Percentiles rank a stretch among this genome's conserved stretches.
Conservation (phyloP, 2,113 vertebrate genomes). For the Labeo rohita region DNA sequence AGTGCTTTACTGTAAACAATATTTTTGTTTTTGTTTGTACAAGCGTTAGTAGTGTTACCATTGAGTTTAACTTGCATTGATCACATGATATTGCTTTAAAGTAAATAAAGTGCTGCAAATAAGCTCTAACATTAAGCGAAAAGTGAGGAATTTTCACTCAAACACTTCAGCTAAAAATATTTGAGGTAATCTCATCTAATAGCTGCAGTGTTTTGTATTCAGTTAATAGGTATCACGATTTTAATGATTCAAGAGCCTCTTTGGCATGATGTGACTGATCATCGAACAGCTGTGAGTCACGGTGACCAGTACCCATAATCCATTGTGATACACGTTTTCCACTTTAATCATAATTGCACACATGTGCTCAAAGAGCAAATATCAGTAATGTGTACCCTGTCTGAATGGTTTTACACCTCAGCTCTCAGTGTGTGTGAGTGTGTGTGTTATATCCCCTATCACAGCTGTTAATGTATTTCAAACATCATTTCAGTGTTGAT, state of each 20-base stretch:
- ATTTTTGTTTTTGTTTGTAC: background rate
- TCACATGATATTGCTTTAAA: background rate
- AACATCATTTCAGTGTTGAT: constrained; percentile 65
- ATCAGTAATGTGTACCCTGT: constrained; percentile 42
- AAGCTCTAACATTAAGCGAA: background rate
- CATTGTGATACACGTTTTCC: constrained; percentile 41
- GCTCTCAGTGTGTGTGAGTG: constrained; percentile 26
- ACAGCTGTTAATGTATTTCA: constrained; percentile 62
- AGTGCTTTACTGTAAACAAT: background rate
- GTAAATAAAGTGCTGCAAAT: background rate
- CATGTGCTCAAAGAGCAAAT: constrained; percentile 49
- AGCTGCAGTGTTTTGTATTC: constrained; percentile 9
- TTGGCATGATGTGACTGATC: constrained; percentile 23
- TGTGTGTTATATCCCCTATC: constrained; percentile 50
- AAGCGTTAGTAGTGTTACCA: background rate
- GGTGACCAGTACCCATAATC: constrained; percentile 44
- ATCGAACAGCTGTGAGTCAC: constrained; percentile 34
- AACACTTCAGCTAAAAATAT: background rate
- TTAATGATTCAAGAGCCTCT: background rate
- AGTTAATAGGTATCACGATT: constrained; percentile 22
- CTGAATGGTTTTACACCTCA: constrained; percentile 48
- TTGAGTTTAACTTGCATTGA: background rate
- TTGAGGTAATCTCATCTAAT: background rate
- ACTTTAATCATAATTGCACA: constrained; percentile 53
- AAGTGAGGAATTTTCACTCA: background rate